phyloP scores from a whole-genome alignment of 2,113 vertebrate species.

The Nothocercus julius region DNA sequence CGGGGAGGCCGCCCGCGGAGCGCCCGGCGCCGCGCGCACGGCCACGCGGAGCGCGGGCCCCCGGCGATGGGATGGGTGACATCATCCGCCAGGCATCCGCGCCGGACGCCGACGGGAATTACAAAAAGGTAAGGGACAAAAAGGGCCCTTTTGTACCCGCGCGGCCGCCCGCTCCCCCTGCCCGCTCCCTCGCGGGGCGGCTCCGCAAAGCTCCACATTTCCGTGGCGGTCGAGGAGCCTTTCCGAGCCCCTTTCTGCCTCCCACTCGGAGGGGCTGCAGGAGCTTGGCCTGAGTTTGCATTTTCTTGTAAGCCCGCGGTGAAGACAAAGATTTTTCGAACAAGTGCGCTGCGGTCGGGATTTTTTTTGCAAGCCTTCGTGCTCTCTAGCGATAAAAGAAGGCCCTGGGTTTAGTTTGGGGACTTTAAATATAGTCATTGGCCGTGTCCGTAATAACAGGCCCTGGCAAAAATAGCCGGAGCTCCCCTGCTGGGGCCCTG shows the following conservation, averaged over 20 bases:
- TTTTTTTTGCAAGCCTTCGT: background rate
- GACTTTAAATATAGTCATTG: constrained; percentile 69
- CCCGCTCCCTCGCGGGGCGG: too few relatives aligned
- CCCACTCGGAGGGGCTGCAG: rapidly evolving
- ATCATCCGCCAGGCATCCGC: constrained; percentile 81
- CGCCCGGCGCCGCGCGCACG: too few relatives aligned
- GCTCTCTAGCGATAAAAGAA: background rate
- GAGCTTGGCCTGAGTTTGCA: background rate
- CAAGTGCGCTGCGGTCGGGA: rapidly evolving
- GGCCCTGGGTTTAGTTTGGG: background rate
- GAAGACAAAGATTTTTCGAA: background rate
- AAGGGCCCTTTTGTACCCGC: constrained; percentile 47
- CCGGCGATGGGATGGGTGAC: constrained; percentile 81
- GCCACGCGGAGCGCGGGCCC: background rate
- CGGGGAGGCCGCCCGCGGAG: background rate
- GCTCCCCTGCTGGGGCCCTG: constrained; percentile 35
- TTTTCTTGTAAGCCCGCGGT: background rate
- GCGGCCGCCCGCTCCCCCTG: background rate
- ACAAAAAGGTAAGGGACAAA: constrained; percentile 89
- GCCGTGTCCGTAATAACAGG: constrained; percentile 60
- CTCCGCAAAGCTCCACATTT: too few relatives aligned
- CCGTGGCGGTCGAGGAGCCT: too few relatives aligned
- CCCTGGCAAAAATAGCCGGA: constrained; percentile 72
- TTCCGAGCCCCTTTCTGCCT: too few relatives aligned
- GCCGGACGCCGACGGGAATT: constrained; percentile 82